Percentiles rank a stretch among this genome's conserved stretches.
These are phyloP conservation scores for Aleiodes alternator DNA, from an alignment of 2,888 invertebrate species.

Conservation along the genomic window DNA sequence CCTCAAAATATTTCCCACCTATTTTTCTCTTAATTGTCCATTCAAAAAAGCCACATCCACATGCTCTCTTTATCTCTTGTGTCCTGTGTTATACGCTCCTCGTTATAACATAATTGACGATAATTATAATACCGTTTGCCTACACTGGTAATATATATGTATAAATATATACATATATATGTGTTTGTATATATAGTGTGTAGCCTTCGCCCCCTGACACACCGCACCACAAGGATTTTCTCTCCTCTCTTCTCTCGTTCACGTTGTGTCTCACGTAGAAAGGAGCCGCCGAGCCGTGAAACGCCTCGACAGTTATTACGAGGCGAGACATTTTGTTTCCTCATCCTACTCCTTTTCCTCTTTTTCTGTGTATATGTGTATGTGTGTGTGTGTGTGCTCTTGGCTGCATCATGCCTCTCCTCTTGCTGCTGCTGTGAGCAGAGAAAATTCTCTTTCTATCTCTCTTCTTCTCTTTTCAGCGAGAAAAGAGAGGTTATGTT, in stretches of 20 bases:
- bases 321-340: constrained; percentile 53
- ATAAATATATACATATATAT: not conserved
- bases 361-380: too few species aligned
- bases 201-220: constrained; percentile 14
- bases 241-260: not conserved
- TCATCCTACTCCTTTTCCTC: constrained; percentile 15
- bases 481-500: constrained; percentile 22
- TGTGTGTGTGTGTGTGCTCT: not conserved
- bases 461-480: not conserved
- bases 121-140: constrained; percentile 49
- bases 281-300: constrained; percentile 52
- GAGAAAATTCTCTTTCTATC: constrained; percentile 21
- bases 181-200: constrained; percentile 15
- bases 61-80: constrained; percentile 6
- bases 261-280: constrained; percentile 49
- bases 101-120: constrained; percentile 49
- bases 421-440: not conserved
- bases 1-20: not conserved
- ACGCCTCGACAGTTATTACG: constrained; percentile 54
- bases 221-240: constrained; percentile 8
- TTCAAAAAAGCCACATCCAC: constrained; percentile 8
- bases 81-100: constrained; percentile 29
- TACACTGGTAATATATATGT: constrained; percentile 39
- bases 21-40: not conserved
- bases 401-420: constrained; percentile 15